Percentiles rank a stretch among this genome's conserved stretches.
Evolutionary conservation across 2,113 vertebrate species (phyloP).

Genomic region (Poeciliopsis retropinna): DNA sequence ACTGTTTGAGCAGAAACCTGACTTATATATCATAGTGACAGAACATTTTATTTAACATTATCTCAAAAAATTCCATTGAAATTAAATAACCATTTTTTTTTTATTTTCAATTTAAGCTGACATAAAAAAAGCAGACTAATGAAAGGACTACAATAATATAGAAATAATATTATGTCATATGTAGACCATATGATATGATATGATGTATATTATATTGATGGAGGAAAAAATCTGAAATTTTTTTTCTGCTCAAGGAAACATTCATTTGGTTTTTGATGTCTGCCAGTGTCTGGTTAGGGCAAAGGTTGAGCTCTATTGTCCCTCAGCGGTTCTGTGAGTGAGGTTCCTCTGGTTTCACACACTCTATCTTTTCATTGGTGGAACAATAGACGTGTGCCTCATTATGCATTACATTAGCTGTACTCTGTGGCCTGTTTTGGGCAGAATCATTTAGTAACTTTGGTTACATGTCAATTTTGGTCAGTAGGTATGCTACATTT

Average conservation of each 20-base stretch:
- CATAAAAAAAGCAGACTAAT: no score
- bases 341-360: constrained; percentile 53
- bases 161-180: background rate
- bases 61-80: no score
- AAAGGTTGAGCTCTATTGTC: constrained; percentile 40
- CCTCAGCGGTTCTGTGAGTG: constrained; percentile 23
- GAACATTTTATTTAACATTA: no score
- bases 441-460: background rate
- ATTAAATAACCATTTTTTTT: no score
- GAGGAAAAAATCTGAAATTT: background rate
- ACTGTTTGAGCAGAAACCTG: no score
- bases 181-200: no score
- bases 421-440: background rate
- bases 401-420: constrained; percentile 27
- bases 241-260: background rate
- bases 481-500: background rate
- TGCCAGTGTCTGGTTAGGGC: background rate
- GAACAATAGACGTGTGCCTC: constrained; percentile 58
- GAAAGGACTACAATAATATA: background rate
- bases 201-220: no score
- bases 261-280: background rate
- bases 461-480: background rate
- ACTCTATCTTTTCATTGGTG: constrained; percentile 36
- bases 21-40: no score
- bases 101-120: no score